phyloP scores from a whole-genome alignment of 1,140 invertebrate species.

The Pomphorhynchus laevis region DNA sequence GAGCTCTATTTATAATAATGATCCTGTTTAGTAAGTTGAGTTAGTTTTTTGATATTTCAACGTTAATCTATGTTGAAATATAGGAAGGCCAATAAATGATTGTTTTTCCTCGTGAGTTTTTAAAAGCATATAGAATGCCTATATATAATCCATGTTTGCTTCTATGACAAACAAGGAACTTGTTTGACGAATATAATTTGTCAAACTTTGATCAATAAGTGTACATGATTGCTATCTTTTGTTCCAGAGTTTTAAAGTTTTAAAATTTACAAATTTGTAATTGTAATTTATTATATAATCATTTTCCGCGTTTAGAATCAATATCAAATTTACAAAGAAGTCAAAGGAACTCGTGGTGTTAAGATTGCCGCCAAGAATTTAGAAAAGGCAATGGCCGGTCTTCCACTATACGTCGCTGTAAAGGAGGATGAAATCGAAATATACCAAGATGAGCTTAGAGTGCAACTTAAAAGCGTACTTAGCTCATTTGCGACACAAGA shows the following conservation, averaged over 20 bases:
- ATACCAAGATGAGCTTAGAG: constrained; percentile 35
- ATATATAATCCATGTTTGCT: no score
- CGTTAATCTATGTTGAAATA: no score
- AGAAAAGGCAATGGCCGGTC: constrained; percentile 69
- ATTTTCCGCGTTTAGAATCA: constrained; percentile 33
- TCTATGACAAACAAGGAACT: no score
- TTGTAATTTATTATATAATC: constrained; percentile 1
- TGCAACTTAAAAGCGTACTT: constrained; percentile 45
- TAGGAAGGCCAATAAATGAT: no score
- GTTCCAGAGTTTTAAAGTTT: background rate
- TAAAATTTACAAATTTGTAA: background rate
- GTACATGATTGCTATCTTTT: no score
- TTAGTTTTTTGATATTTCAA: no score
- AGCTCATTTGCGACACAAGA: constrained; percentile 54
- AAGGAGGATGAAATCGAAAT: constrained; percentile 68
- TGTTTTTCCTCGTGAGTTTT: no score
- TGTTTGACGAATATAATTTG: no score
- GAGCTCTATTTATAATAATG: no score
- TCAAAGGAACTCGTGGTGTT: constrained; percentile 74
- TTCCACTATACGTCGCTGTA: constrained; percentile 34
- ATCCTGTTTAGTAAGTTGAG: no score
- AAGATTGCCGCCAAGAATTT: constrained; percentile 79
- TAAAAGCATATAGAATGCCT: no score
- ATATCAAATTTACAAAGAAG: constrained; percentile 69
- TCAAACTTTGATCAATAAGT: no score